These are phyloP conservation scores for Halcyon smyrnensis DNA, from an alignment of 2,797 vertebrate species.

Conservation along the genomic window DNA sequence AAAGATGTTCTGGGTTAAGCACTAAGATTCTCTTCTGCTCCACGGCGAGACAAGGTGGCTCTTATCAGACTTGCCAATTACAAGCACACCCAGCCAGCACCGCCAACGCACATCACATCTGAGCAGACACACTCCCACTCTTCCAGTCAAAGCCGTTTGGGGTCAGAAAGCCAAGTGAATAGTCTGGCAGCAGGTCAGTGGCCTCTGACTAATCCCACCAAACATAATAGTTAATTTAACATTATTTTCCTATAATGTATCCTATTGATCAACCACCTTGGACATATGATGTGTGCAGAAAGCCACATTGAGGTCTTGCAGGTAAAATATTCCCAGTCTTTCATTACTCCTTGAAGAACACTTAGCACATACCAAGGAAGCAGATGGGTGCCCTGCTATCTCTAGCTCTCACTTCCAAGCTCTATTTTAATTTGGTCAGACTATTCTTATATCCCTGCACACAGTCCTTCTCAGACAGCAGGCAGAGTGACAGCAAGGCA, in stretches of 20 bases:
- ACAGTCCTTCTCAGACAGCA: not conserved
- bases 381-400: fast-evolving
- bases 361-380: not conserved
- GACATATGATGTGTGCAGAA: fast-evolving
- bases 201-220: not conserved
- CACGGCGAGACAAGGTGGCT: not conserved
- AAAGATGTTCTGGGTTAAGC: not conserved
- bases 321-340: not conserved
- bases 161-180: not conserved
- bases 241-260: not conserved
- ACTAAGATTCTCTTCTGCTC: not conserved
- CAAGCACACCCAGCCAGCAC: not conserved
- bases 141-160: not conserved
- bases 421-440: not conserved
- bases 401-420: not conserved
- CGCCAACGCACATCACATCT: fast-evolving
- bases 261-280: not conserved
- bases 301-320: not conserved
- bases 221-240: not conserved
- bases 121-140: not conserved
- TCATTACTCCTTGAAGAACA: not conserved
- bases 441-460: not conserved
- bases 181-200: not conserved
- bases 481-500: not conserved
- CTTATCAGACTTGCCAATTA: not conserved